phyloP scores from a whole-genome alignment of 2,113 vertebrate species.

The Meles meles region DNA sequence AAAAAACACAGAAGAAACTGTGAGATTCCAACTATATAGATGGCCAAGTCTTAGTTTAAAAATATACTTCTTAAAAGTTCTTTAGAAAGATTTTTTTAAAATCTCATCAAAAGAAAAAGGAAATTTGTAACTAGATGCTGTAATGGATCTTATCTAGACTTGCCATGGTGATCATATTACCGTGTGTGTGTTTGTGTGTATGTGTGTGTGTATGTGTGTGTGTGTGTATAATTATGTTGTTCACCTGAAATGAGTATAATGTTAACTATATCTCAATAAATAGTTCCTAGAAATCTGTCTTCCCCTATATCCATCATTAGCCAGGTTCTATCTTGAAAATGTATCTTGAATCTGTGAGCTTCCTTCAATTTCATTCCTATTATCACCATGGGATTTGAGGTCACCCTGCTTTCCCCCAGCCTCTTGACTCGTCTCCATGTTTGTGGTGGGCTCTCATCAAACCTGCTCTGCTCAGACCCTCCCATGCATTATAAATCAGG shows the following conservation, averaged over 20 bases:
- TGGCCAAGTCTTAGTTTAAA: not conserved
- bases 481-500: not conserved
- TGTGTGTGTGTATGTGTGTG: too few species aligned
- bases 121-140: not conserved
- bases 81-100: not conserved
- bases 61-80: not conserved
- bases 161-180: not conserved
- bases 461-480: not conserved
- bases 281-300: not conserved
- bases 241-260: not conserved
- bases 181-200: too few species aligned
- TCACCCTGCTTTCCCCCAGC: not conserved
- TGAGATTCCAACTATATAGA: not conserved
- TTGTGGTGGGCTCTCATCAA: not conserved
- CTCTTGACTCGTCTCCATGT: not conserved
- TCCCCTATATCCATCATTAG: not conserved
- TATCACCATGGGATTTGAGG: not conserved
- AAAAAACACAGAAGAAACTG: not conserved
- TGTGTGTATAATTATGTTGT: not conserved
- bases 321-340: not conserved
- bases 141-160: not conserved
- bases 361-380: not conserved
- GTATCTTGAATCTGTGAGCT: not conserved
- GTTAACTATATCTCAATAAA: not conserved
- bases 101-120: not conserved